These are phyloP conservation scores for Leptocoma aspasia DNA, from an alignment of 2,113 vertebrate genomes.

Conservation along the genomic window DNA sequence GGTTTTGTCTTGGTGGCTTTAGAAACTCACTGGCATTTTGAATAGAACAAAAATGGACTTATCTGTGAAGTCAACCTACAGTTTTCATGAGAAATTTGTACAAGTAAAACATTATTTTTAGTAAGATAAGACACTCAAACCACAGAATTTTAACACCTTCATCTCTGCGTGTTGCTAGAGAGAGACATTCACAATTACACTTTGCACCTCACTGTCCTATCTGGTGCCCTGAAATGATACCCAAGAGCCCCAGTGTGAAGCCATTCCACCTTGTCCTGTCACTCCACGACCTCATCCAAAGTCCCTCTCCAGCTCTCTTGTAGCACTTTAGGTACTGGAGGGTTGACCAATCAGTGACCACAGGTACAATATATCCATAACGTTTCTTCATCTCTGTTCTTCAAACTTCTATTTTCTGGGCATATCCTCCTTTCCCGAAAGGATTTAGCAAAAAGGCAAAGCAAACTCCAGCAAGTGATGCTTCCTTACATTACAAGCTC, in stretches of 20 bases:
- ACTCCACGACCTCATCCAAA: neutral
- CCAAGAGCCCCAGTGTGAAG: neutral
- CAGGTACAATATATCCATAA: neutral
- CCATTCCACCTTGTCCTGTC: neutral
- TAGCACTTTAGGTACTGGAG: neutral
- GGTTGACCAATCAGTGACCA: neutral
- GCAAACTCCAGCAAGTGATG: neutral
- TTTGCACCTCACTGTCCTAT: neutral
- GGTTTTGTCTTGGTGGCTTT: neutral
- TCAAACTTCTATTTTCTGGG: neutral
- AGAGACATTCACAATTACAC: neutral
- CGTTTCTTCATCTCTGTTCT: neutral
- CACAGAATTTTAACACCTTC: neutral
- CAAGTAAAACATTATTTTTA: neutral
- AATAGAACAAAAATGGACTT: neutral
- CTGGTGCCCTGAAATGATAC: neutral
- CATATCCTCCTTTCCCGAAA: neutral
- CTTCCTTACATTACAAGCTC: neutral
- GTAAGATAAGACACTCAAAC: neutral
- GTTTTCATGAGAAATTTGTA: neutral
- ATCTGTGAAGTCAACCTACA: neutral
- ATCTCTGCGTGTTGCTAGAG: neutral
- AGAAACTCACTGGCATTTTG: slow-evolving; percentile 12
- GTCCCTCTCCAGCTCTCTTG: neutral
- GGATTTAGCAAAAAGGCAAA: neutral